Conservation (phyloP, 2,797 vertebrate genomes). For the Anabas testudineus region DNA sequence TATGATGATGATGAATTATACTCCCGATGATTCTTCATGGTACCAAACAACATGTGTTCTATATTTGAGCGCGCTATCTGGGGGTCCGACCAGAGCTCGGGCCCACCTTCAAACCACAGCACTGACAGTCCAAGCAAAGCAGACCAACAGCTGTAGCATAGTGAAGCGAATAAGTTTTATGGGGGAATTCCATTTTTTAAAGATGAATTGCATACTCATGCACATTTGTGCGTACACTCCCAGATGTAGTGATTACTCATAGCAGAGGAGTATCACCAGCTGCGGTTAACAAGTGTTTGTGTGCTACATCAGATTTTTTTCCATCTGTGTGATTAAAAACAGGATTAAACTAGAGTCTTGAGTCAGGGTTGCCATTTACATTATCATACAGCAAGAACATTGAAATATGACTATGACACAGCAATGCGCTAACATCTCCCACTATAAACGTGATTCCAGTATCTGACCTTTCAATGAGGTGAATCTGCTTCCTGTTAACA, state of each 20-base stretch:
- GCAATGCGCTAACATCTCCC: constrained; percentile 11
- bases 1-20: constrained; percentile 34
- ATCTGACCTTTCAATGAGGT: constrained; percentile 48
- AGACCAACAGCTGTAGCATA: constrained; percentile 54
- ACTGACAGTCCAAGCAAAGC: constrained; percentile 35
- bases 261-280: constrained; percentile 35
- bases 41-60: constrained; percentile 47
- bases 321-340: constrained; percentile 23
- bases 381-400: constrained; percentile 12
- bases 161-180: constrained; percentile 22
- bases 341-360: constrained; percentile 11
- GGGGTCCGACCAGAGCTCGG: constrained; percentile 42
- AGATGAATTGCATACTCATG: constrained; percentile 33
- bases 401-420: neutral
- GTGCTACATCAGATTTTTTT: constrained; percentile 17
- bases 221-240: constrained; percentile 14
- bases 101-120: constrained; percentile 33
- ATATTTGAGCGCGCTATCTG: constrained; percentile 26
- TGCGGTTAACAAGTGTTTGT: constrained; percentile 28
- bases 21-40: constrained; percentile 15
- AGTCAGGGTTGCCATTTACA: constrained; percentile 12
- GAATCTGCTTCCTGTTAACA: constrained; percentile 74
- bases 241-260: constrained; percentile 50
- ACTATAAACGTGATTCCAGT: constrained; percentile 19
- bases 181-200: constrained; percentile 50